These are phyloP conservation scores for Procapra przewalskii DNA, from an alignment of 2,113 vertebrate genomes.

Conservation along the genomic window DNA sequence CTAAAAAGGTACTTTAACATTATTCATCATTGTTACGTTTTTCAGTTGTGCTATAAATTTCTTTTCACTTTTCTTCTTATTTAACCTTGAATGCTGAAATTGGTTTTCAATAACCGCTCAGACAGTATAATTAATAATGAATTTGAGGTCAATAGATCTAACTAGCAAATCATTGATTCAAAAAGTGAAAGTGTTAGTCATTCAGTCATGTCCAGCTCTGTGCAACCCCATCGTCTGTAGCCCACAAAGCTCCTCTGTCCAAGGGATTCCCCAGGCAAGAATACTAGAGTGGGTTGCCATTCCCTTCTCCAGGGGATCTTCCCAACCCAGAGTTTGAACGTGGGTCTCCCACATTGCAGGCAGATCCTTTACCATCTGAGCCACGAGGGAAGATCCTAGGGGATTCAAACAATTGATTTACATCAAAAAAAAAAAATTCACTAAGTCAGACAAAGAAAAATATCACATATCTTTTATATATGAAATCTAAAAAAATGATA, in stretches of 20 bases:
- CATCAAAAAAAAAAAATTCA: background rate
- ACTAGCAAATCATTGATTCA: background rate
- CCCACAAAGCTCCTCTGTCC: background rate
- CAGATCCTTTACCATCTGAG: background rate
- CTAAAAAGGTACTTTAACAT: constrained; percentile 49
- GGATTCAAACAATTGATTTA: background rate
- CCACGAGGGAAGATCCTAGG: background rate
- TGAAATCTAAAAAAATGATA: background rate
- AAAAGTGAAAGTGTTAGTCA: background rate
- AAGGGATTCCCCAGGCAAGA: background rate
- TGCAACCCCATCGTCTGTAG: background rate
- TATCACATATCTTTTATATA: background rate
- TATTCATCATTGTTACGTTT: constrained; percentile 38
- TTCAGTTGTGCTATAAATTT: background rate
- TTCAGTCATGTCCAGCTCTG: background rate
- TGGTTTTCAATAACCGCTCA: background rate
- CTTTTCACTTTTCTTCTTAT: constrained; percentile 30
- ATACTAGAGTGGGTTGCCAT: background rate
- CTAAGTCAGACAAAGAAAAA: background rate
- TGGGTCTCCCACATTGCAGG: background rate
- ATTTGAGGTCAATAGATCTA: background rate
- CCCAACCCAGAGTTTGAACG: background rate
- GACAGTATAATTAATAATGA: background rate
- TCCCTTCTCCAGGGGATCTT: background rate
- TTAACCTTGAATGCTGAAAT: background rate